A percentile compares a stretch with the other conserved stretches of the same genome.
Conservation (phyloP, 1,140 invertebrate species). For the Mycetomoellerius zeteki region DNA sequence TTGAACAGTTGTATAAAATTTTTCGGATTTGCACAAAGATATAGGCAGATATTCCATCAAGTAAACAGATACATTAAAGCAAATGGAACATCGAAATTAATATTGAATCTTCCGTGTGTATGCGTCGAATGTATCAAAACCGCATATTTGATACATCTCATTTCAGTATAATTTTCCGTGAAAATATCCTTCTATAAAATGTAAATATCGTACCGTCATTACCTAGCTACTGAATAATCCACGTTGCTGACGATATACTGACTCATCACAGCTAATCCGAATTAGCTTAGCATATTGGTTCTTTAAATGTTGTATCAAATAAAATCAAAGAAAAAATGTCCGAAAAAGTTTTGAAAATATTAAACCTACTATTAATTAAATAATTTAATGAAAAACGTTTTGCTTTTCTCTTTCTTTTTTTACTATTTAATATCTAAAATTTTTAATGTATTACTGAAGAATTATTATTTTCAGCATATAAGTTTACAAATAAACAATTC, state of each 20-base stretch:
- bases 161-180: constrained; percentile 9
- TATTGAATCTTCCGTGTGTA: neutral
- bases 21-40: neutral
- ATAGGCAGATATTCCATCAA: neutral
- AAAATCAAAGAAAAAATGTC: neutral
- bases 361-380: neutral
- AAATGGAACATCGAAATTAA: constrained; percentile 6
- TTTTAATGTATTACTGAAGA: neutral
- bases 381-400: neutral
- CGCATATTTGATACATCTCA: constrained; percentile 15
- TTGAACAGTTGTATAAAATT: constrained; percentile 2
- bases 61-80: neutral
- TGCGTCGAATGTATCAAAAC: neutral
- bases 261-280: neutral
- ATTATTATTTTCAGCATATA: neutral
- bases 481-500: neutral
- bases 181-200: constrained; percentile 3
- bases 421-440: neutral
- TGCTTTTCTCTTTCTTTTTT: neutral
- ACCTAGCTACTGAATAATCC: neutral
- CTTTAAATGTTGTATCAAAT: neutral
- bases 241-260: neutral
- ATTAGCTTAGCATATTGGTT: neutral
- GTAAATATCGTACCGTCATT: constrained; percentile 19
- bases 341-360: neutral